phyloP scores from a whole-genome alignment of 2,797 vertebrate genomes.

The Enoplosus armatus region DNA sequence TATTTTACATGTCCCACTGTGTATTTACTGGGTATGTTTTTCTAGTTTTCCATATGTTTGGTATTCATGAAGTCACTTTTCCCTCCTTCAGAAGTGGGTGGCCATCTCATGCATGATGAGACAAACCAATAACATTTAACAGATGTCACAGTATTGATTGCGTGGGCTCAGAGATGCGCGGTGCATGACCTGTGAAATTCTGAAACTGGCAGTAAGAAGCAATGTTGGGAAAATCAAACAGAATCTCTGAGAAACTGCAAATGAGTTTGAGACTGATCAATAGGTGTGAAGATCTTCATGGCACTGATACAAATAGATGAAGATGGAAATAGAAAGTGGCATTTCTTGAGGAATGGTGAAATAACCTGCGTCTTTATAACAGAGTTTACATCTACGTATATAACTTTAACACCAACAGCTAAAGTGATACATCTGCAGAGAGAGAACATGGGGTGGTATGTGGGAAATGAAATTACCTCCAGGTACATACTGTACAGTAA shows the following conservation, averaged over 20 bases:
- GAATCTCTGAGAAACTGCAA: constrained; percentile 12
- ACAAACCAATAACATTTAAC: constrained; percentile 26
- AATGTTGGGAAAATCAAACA: background rate
- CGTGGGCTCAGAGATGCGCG: background rate
- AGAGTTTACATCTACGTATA: background rate
- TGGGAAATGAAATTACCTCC: background rate
- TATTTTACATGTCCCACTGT: constrained; percentile 1
- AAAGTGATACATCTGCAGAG: constrained; percentile 20
- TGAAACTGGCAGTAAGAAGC: background rate
- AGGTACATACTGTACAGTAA: background rate
- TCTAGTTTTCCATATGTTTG: constrained; percentile 1
- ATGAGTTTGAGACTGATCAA: background rate
- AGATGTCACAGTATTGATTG: constrained; percentile 34
- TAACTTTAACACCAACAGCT: constrained; percentile 25
- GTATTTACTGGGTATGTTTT: background rate
- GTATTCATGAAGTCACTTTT: constrained; percentile 10
- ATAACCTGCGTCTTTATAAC: background rate
- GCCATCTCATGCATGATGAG: constrained; percentile 9
- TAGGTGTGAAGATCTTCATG: background rate
- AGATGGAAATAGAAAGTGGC: background rate
- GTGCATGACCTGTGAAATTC: constrained; percentile 7
- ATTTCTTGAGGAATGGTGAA: constrained; percentile 13
- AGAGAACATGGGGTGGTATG: background rate
- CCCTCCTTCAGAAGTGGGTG: background rate
- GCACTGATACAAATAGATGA: background rate